Percentiles rank a stretch among this genome's conserved stretches.
phyloP scores from a whole-genome alignment of 2,888 invertebrate genomes.

The Hyposoter dolosus region DNA sequence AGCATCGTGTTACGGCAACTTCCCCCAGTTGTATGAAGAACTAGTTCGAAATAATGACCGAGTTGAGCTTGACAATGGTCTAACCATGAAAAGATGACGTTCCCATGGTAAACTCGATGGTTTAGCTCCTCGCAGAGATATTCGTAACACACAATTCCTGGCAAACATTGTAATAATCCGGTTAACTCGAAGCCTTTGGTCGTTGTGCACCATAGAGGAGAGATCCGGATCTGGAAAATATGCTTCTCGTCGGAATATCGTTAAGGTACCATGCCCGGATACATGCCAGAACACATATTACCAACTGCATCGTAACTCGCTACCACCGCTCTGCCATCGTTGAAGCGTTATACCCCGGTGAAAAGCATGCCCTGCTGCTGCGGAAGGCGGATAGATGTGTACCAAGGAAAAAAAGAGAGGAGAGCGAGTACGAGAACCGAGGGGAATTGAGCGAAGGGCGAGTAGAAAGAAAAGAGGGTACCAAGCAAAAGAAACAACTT shows the following conservation, averaged over 20 bases:
- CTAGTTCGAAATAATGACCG: conserved; percentile 40
- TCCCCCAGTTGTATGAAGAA: conserved; percentile 23
- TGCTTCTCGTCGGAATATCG: conserved; percentile 43
- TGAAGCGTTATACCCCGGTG: conserved; percentile 53
- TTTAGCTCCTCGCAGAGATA: conserved; percentile 1
- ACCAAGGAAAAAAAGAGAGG: conserved; percentile 57
- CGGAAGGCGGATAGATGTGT: conserved; percentile 68
- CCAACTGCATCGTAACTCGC: conserved; percentile 55
- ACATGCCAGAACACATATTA: conserved; percentile 57
- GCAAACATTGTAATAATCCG: conserved; percentile 48
- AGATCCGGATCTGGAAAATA: conserved; percentile 47
- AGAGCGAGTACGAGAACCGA: conserved; percentile 73
- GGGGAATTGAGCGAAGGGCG: conserved; percentile 74
- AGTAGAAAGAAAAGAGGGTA: conserved; percentile 64
- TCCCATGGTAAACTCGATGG: conserved; percentile 1
- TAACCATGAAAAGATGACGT: not conserved
- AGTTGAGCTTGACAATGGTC: conserved; percentile 25
- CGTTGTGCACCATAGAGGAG: not conserved
- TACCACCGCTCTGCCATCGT: conserved; percentile 51
- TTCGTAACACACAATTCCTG: conserved; percentile 10
- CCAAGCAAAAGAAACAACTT: conserved; percentile 62
- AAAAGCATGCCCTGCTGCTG: conserved; percentile 55
- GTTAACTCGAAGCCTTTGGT: conserved; percentile 20
- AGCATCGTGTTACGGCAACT: conserved; percentile 9
- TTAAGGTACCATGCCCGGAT: conserved; percentile 35